Base-by-base conservation (phyloP, 2,888 invertebrate species). In the Serripes groenlandicus region DNA sequence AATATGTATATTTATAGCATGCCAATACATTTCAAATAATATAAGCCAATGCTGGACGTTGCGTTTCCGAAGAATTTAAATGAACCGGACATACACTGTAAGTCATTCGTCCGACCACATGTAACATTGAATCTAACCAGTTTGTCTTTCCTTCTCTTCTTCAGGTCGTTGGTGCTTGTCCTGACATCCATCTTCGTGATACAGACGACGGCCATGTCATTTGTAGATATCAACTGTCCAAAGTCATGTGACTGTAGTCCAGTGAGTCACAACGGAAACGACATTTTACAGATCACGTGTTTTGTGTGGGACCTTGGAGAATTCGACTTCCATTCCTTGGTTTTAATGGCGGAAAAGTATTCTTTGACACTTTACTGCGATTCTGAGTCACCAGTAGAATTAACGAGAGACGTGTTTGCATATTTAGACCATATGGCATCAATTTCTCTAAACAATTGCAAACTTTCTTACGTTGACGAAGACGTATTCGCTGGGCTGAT, bases 241-340 rank as follows among this genome's bases (percentile, higher is more conserved):
- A 28, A 70, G 52, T 69, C 75, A 71, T 86, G 86, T 78, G 81
- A 78, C 62, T 86, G 86, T 32, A 70, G 54, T 56, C 68, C 78
- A 69, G 81, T 75, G 34, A 68, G 68, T 18, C 35, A 54, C 0
- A 52, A 66, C 21, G 35, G 30, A 2, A 11, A 28, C 0, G 52
- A 64, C 9, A 28, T 62, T 15, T 21, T 75, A 15, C 74, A 80
- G 21, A 71, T 85, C 32, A 78, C 56, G n/a, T 87, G 87, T 58
- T 83, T 83, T 42, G 76, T 83, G 7, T 74, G 71, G 68, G 74
- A 81, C 34, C 49, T 86, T 3, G 52, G 75, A 4, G 83, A 83
- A 18, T 71, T 86, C 37, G 71, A 78, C 18, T 32, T 74, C 32
- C 54, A 52, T 26, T 23, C 78, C 3, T 42, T 82, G 30, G 34